Evolutionary conservation across 2,113 vertebrate genomes (phyloP).

Genomic region (Campylomormyrus numenius): DNA sequence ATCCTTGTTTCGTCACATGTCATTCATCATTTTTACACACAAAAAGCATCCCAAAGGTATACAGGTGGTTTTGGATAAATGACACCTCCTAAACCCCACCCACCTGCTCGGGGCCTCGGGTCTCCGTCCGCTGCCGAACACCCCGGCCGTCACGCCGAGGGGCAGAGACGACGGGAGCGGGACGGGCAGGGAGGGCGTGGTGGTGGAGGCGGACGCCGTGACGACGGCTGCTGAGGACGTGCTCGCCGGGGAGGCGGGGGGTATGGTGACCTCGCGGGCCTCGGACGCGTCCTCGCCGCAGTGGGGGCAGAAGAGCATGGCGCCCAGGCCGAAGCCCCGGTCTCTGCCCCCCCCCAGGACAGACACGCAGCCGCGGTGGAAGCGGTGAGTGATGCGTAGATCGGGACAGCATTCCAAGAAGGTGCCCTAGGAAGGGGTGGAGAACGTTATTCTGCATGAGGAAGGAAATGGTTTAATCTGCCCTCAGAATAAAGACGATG

Average conservation of each 20-base stretch:
- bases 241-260: constrained; percentile 51
- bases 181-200: constrained; percentile 47
- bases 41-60: neutral
- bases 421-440: constrained; percentile 62
- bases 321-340: constrained; percentile 47
- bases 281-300: constrained; percentile 85
- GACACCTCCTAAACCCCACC: neutral
- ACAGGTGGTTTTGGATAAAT: neutral
- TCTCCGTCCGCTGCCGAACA: constrained; percentile 50
- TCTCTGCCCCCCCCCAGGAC: constrained; percentile 65
- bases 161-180: constrained; percentile 37
- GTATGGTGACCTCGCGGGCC: constrained; percentile 79
- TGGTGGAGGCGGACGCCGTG: constrained; percentile 64
- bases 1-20: neutral
- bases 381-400: constrained; percentile 80
- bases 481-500: neutral
- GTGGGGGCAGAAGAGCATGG: constrained; percentile 85
- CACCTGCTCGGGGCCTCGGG: constrained; percentile 59
- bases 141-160: constrained; percentile 41
- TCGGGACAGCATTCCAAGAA: constrained; percentile 87
- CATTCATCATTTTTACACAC: neutral
- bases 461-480: neutral
- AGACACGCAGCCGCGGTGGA: constrained; percentile 82
- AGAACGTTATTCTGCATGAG: neutral
- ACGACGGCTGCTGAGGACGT: constrained; percentile 56